Base-by-base conservation (phyloP, 2,797 vertebrate species). In the Ctenopoma multispine region DNA sequence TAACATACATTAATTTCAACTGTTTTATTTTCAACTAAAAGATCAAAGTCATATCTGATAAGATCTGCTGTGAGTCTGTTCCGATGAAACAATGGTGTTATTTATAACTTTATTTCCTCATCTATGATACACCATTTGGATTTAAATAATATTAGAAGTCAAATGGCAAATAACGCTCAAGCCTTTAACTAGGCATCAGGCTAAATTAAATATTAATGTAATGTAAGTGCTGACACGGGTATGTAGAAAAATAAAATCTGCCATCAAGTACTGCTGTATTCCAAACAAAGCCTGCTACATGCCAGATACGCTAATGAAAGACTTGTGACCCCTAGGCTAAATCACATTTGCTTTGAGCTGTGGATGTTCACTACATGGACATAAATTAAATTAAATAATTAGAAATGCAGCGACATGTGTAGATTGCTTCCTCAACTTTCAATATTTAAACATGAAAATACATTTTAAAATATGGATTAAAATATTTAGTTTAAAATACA, bases 191-290 rank as follows among this genome's bases (percentile, higher is more conserved):
- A n/a, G n/a, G n/a, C 20, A 50, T 2, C 21, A 31, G 12, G 0
- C 48, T 50, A 1, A 24, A 27, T 36, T 31, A 44, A 60, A 77
- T 60, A 13, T 78, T 63, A 41, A n/a, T 64, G 54, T 31, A 50
- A 38, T 38, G 29, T 57, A 23, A 61, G 13, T 27, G 43, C 36
- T 23, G 49, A 77, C 31, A 50, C 24, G 9, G 7, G 55, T 4
- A 12, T 11, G 24, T 3, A 55, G 36, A 63, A 58, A 47, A 48
- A 21, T 2, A 23, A 23, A 43, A 9, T 13, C n/a, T 11, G 3
- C 24, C 36, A 40, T 47, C 66, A 15, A 53, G 18, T n/a, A 9
- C 18, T 55, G n/a, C 8, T 50, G 10, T 12, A 62, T 9, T 64
- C 24, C n/a, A 49, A 68, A 71, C 18, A 54, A 51, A 51, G 43